phyloP scores from a whole-genome alignment of 2,888 invertebrate species.

The Ellobium chinense region DNA sequence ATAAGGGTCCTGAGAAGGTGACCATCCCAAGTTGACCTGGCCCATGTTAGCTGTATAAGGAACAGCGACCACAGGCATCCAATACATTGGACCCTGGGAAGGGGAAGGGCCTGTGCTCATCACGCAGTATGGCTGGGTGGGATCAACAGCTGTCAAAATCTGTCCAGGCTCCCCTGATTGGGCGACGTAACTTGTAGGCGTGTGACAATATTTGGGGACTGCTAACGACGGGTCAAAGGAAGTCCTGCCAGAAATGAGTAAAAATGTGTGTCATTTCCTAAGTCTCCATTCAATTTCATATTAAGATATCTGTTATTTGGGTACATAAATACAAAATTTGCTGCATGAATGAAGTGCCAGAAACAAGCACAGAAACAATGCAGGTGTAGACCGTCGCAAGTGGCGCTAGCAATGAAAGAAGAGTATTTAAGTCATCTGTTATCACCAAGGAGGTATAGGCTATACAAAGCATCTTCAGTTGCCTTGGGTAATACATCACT shows the following conservation, averaged over 20 bases:
- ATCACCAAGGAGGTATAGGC: too few species aligned
- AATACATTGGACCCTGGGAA: constrained; percentile 41
- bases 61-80: constrained; percentile 59
- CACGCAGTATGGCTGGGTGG: background rate
- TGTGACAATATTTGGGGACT: background rate
- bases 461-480: too few species aligned
- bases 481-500: too few species aligned
- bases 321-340: too few species aligned
- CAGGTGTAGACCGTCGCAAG: too few species aligned
- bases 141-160: constrained; percentile 25
- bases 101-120: constrained; percentile 34
- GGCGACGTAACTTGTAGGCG: background rate
- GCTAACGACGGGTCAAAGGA: background rate
- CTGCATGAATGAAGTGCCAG: too few species aligned
- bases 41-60: constrained; percentile 64
- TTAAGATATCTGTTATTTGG: too few species aligned
- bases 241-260: background rate
- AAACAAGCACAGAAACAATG: too few species aligned
- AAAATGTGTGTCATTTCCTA: too few species aligned
- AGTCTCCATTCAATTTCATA: too few species aligned
- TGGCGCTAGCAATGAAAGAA: too few species aligned
- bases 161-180: constrained; percentile 44
- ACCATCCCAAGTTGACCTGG: constrained; percentile 68
- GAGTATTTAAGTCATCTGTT: too few species aligned
- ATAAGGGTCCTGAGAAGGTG: constrained; percentile 67